Conservation (phyloP, 2,888 invertebrate genomes). For the Aplocera efformata region DNA sequence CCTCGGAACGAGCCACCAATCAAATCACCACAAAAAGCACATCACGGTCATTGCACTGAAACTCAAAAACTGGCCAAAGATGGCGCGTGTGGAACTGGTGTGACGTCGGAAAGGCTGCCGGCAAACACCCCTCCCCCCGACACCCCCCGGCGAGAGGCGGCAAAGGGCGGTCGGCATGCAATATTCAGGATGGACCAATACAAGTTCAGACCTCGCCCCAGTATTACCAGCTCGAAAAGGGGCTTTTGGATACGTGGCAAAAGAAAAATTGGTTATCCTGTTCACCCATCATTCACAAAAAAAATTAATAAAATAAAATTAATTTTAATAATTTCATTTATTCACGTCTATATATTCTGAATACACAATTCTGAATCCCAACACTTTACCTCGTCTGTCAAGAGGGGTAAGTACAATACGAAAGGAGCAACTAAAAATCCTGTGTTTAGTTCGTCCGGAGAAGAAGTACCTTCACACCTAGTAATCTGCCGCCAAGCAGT, state of each 20-base stretch:
- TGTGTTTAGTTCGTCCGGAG: no score
- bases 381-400: no score
- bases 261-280: no score
- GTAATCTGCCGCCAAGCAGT: no score
- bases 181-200: conserved; percentile 68
- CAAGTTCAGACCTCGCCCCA: conserved; percentile 39
- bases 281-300: no score
- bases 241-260: background rate
- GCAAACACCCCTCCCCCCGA: conserved; percentile 37
- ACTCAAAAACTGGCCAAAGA: conserved; percentile 43
- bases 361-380: no score
- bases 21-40: conserved; percentile 47
- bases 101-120: conserved; percentile 69
- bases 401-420: no score
- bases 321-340: no score
- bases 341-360: no score
- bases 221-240: conserved; percentile 33
- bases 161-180: conserved; percentile 71
- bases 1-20: conserved; percentile 19
- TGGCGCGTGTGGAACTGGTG: conserved; percentile 54
- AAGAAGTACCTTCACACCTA: no score
- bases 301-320: no score
- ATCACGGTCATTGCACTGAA: conserved; percentile 51
- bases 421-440: no score
- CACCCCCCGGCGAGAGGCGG: conserved; percentile 53